Evolutionary conservation across 2,888 invertebrate genomes (phyloP).

Genomic region (Chaitophorus viminalis): DNA sequence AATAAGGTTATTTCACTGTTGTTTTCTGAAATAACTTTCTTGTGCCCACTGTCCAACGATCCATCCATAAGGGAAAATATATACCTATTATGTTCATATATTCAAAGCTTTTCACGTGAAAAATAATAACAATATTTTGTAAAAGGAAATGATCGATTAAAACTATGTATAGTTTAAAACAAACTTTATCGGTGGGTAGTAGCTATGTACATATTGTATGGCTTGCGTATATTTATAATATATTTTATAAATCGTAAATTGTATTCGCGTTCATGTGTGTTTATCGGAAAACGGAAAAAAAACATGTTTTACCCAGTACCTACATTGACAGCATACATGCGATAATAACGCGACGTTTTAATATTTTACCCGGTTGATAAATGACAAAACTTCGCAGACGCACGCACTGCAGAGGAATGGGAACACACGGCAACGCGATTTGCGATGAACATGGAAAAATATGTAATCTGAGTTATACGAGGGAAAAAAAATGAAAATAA

Average conservation of each 20-base stretch:
- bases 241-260: neutral
- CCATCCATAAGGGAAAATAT: too few relatives aligned
- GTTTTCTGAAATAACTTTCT: too few relatives aligned
- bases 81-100: too few relatives aligned
- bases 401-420: neutral
- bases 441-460: conserved; percentile 1
- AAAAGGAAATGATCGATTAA: too few relatives aligned
- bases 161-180: neutral
- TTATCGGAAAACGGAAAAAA: neutral
- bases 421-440: neutral
- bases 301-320: neutral
- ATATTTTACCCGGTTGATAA: neutral
- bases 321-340: too few relatives aligned
- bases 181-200: neutral
- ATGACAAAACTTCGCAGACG: conserved; percentile 15
- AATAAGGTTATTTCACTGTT: too few relatives aligned
- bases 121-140: too few relatives aligned
- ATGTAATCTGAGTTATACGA: conserved; percentile 20
- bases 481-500: neutral
- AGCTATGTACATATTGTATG: too few relatives aligned
- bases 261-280: neutral
- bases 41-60: too few relatives aligned
- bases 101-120: too few relatives aligned
- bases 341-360: conserved; percentile 4
- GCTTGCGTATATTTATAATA: too few relatives aligned